Conservation (phyloP, 2,113 vertebrate species). For the Sprattus sprattus region DNA sequence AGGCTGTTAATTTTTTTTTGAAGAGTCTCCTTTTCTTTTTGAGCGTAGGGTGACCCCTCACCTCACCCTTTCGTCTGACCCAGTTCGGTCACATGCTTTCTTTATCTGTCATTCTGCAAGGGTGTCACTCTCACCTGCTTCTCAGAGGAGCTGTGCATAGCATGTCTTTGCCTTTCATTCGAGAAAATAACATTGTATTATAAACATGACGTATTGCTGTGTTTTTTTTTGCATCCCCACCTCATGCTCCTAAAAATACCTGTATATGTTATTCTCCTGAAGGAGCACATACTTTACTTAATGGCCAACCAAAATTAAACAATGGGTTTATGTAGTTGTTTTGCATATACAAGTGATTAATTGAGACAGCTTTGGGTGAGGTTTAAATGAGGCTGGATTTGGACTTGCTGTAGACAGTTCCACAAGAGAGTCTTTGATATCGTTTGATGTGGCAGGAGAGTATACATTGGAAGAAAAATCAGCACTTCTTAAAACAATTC, state of each 20-base stretch:
- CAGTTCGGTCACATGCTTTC: neutral
- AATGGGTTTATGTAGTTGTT: too few relatives aligned
- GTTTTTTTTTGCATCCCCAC: neutral
- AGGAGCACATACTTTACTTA: neutral
- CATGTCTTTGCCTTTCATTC: too few relatives aligned
- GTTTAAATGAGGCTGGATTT: neutral
- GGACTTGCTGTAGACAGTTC: neutral
- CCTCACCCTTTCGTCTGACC: slow-evolving; percentile 58
- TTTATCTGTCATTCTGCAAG: neutral
- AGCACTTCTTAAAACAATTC: neutral
- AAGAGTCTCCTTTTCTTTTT: neutral
- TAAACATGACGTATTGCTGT: too few relatives aligned
- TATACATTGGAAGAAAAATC: neutral
- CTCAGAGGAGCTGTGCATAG: too few relatives aligned
- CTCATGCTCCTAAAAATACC: neutral
- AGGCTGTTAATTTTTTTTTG: neutral
- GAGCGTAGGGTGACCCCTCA: slow-evolving; percentile 56
- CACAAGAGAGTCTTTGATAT: neutral
- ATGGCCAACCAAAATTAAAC: too few relatives aligned
- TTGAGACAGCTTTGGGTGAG: neutral
- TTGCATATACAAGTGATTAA: too few relatives aligned
- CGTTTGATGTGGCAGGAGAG: neutral
- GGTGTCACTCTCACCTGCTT: neutral
- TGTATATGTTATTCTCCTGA: too few relatives aligned
- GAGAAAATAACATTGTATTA: too few relatives aligned